phyloP scores from a whole-genome alignment of 2,888 invertebrate species.

The Dryobota labecula region DNA sequence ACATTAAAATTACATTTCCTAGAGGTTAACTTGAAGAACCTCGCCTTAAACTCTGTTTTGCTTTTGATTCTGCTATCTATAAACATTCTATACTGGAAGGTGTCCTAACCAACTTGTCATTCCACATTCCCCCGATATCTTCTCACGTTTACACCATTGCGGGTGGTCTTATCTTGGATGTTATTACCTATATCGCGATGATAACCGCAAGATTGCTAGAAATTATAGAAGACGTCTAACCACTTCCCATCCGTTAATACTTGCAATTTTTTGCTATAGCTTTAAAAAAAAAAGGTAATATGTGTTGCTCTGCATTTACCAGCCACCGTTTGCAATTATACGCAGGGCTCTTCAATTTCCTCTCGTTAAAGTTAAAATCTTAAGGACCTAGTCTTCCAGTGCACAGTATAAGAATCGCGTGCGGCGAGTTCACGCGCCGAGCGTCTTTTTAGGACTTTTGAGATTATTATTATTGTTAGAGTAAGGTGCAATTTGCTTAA shows the following conservation, averaged over 20 bases:
- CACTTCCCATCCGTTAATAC: neutral
- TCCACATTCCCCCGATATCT: slow-evolving; percentile 45
- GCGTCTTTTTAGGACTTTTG: too few relatives aligned
- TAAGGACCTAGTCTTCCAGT: too few relatives aligned
- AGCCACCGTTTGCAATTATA: neutral
- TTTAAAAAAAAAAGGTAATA: neutral
- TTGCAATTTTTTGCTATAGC: neutral
- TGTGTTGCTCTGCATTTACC: neutral
- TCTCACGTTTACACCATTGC: slow-evolving; percentile 39
- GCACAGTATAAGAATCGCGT: too few relatives aligned
- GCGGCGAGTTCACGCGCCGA: too few relatives aligned
- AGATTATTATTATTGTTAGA: too few relatives aligned
- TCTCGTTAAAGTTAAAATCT: neutral
- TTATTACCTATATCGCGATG: slow-evolving; percentile 18
- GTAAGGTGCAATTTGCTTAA: too few relatives aligned
- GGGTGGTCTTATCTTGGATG: slow-evolving; percentile 24
- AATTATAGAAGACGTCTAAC: slow-evolving; percentile 5
- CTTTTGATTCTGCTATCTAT: slow-evolving; percentile 1
- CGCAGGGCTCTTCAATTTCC: neutral
- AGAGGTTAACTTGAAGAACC: too few relatives aligned
- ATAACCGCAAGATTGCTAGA: slow-evolving; percentile 29
- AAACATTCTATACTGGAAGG: neutral
- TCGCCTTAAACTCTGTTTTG: neutral
- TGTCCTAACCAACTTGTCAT: slow-evolving; percentile 27
- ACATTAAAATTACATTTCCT: too few relatives aligned